Conservation (phyloP, 2,113 vertebrate genomes). For the Rhinopomastus cyanomelas region DNA sequence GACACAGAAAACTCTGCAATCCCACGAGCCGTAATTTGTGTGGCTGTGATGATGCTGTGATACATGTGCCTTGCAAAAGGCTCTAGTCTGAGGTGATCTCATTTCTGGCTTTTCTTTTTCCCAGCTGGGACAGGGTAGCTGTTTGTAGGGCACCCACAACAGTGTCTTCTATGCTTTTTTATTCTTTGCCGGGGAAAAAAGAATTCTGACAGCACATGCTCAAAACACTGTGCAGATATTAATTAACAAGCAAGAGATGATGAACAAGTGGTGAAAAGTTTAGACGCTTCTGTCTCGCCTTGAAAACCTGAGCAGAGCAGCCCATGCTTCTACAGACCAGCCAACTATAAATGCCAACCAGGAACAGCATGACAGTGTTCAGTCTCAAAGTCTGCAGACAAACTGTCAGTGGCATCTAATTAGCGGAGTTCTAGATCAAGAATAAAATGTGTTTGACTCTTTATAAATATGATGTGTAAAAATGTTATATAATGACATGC, state of each 20-base stretch:
- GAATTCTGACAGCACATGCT: conserved; percentile 36
- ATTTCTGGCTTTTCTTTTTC: background rate
- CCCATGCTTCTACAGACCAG: conserved; percentile 22
- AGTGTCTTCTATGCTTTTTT: background rate
- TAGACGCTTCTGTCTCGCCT: conserved; percentile 7
- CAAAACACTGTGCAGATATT: conserved; percentile 15
- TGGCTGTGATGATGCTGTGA: background rate
- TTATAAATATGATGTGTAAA: conserved; percentile 69
- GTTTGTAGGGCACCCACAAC: background rate
- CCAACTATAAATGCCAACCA: conserved; percentile 39
- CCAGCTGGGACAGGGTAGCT: background rate
- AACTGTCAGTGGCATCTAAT: conserved; percentile 62
- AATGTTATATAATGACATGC: conserved; percentile 68
- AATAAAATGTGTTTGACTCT: conserved; percentile 65
- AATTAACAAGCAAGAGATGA: conserved; percentile 29
- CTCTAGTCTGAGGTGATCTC: background rate
- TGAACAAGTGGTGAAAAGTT: conserved; percentile 55
- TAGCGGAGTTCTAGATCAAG: conserved; percentile 55
- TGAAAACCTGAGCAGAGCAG: conserved; percentile 46
- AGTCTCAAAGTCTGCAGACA: conserved; percentile 48
- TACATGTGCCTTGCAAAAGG: background rate
- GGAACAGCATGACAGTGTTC: conserved; percentile 52
- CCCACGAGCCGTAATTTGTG: background rate
- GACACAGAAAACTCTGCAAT: background rate
- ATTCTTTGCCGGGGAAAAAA: background rate